phyloP scores from a whole-genome alignment of 1,140 invertebrate species.

The Trachymyrmex cornetzi region DNA sequence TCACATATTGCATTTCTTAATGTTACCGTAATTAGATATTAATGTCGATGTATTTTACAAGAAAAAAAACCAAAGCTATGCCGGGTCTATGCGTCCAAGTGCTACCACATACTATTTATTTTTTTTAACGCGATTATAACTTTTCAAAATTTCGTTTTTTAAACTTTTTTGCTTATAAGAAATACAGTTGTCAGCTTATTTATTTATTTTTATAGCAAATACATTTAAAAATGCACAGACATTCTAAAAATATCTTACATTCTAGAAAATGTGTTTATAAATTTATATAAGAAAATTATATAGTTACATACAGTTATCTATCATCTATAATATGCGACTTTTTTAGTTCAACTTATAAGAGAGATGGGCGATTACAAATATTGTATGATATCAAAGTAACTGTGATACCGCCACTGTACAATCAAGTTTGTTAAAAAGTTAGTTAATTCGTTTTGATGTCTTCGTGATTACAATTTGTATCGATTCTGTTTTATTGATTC shows the following conservation, averaged over 20 bases:
- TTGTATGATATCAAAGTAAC: slow-evolving; percentile 76
- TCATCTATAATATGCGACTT: slow-evolving; percentile 53
- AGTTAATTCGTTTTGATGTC: slow-evolving; percentile 13
- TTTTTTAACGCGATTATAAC: slow-evolving; percentile 66
- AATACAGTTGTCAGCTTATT: slow-evolving; percentile 65
- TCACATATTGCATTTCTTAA: slow-evolving; percentile 78
- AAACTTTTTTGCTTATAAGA: slow-evolving; percentile 51
- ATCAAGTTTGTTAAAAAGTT: slow-evolving; percentile 41
- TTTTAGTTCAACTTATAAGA: slow-evolving; percentile 35
- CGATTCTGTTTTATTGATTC: not conserved
- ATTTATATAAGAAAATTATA: slow-evolving; percentile 34
- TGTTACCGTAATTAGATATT: slow-evolving; percentile 79
- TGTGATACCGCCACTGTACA: slow-evolving; percentile 74
- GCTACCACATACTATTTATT: slow-evolving; percentile 74
- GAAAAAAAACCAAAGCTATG: slow-evolving; percentile 74
- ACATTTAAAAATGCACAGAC: slow-evolving; percentile 23
- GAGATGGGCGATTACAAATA: slow-evolving; percentile 55
- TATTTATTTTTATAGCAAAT: slow-evolving; percentile 68
- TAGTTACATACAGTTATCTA: slow-evolving; percentile 37
- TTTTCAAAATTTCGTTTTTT: slow-evolving; percentile 28
- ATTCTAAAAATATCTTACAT: slow-evolving; percentile 11
- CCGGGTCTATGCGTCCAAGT: slow-evolving; percentile 65
- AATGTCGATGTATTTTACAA: slow-evolving; percentile 76
- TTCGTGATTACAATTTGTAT: not conserved
- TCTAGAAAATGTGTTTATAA: slow-evolving; percentile 16